Evolutionary conservation across 2,888 invertebrate species (phyloP).

Genomic region (Chloroclystis v-ata): DNA sequence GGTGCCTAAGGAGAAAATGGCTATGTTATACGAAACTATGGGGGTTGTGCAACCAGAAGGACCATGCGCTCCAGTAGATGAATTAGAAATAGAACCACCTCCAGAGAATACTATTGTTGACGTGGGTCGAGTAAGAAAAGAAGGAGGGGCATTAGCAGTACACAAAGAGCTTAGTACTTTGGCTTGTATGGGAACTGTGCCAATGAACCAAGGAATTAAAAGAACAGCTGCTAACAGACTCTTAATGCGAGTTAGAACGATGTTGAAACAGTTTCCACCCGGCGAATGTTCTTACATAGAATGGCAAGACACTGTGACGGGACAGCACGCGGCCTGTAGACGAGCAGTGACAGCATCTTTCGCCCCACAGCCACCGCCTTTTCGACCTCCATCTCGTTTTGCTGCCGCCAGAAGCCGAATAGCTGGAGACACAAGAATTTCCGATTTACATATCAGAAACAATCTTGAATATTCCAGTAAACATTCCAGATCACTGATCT

Average conservation of each 20-base stretch:
- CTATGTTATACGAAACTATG: slow-evolving; percentile 47
- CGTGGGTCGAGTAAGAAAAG: slow-evolving; percentile 52
- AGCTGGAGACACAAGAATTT: slow-evolving; percentile 52
- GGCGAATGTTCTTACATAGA: slow-evolving; percentile 50
- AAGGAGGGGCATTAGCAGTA: slow-evolving; percentile 62
- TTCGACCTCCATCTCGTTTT: slow-evolving; percentile 35
- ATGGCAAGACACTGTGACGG: slow-evolving; percentile 61
- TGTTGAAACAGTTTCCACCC: slow-evolving; percentile 61
- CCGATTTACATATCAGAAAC: slow-evolving; percentile 42
- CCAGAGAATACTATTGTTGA: slow-evolving; percentile 50
- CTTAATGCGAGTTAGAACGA: slow-evolving; percentile 53
- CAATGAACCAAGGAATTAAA: slow-evolving; percentile 65
- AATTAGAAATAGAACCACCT: slow-evolving; percentile 38
- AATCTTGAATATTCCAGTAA: slow-evolving; percentile 40
- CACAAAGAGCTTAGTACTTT: slow-evolving; percentile 60
- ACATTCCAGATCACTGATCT: slow-evolving; percentile 51
- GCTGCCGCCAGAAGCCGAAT: slow-evolving; percentile 52
- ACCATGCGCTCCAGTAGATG: slow-evolving; percentile 36
- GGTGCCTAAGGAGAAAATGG: slow-evolving; percentile 47
- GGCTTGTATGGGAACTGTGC: slow-evolving; percentile 50
- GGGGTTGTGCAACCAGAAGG: slow-evolving; percentile 46
- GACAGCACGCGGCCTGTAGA: slow-evolving; percentile 60
- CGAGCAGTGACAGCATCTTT: slow-evolving; percentile 66
- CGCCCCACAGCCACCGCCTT: slow-evolving; percentile 54
- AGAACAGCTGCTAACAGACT: slow-evolving; percentile 64